Percentiles rank a stretch among this genome's conserved stretches.
Evolutionary conservation across 2,797 vertebrate genomes (phyloP).

Genomic region (Semotilus atromaculatus): DNA sequence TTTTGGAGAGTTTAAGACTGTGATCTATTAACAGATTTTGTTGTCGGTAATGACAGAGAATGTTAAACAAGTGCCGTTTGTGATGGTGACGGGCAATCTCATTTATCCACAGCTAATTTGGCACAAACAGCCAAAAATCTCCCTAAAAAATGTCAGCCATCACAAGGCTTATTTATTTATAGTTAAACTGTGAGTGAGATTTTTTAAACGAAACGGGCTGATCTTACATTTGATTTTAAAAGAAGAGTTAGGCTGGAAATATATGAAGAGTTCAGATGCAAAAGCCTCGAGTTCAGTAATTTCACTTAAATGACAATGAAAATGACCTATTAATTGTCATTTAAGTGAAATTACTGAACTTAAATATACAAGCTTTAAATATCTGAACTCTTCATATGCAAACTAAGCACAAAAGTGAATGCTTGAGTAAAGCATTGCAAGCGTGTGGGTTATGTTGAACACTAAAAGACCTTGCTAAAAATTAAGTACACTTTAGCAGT

Average conservation of each 20-base stretch:
- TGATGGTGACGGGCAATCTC: neutral
- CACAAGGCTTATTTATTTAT: constrained; percentile 7
- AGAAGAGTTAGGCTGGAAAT: neutral
- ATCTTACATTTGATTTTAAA: neutral
- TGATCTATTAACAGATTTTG: constrained; percentile 9
- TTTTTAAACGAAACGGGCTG: neutral
- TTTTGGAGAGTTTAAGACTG: neutral
- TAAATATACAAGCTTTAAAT: no score
- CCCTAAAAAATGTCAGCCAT: neutral
- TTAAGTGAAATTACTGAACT: no score
- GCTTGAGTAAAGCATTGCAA: neutral
- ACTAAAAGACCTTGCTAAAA: neutral
- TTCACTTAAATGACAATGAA: no score
- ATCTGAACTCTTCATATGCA: no score
- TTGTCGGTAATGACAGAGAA: neutral
- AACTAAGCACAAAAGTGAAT: neutral
- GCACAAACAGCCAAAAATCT: neutral
- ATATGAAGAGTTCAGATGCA: no score
- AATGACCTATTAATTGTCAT: no score
- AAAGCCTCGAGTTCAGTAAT: no score
- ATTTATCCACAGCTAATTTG: neutral
- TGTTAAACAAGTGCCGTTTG: constrained; percentile 5
- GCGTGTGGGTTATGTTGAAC: neutral
- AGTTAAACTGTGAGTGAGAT: neutral
- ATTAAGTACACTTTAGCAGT: neutral